These are phyloP conservation scores for Tolypeutes matacus DNA, from an alignment of 2,797 vertebrate genomes.

Conservation along the genomic window DNA sequence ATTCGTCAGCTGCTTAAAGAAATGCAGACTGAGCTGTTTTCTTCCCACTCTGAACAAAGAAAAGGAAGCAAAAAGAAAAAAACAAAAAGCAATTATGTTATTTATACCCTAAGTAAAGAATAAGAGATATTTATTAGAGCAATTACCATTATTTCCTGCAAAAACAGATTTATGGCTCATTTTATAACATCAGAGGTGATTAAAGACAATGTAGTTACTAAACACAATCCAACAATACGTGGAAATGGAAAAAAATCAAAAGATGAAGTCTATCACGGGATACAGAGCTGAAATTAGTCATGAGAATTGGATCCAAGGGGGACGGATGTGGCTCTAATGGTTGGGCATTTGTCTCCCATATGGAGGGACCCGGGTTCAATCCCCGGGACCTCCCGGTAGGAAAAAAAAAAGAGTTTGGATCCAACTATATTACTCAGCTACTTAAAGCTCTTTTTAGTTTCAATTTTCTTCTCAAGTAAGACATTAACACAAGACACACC, in stretches of 20 bases:
- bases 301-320: too few relatives aligned
- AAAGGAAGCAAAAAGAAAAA: constrained; percentile 8
- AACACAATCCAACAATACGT: constrained; percentile 34
- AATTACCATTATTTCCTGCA: constrained; percentile 48
- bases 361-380: too few relatives aligned
- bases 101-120: constrained; percentile 42
- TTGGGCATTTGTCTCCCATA: too few relatives aligned
- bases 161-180: constrained; percentile 48
- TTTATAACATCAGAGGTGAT: constrained; percentile 42
- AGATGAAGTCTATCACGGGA: constrained; percentile 26
- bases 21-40: background rate
- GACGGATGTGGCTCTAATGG: too few relatives aligned
- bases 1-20: constrained; percentile 19
- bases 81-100: background rate
- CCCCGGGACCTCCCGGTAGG: too few relatives aligned
- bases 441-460: constrained; percentile 46
- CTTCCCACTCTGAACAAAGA: constrained; percentile 23
- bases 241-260: background rate
- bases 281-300: constrained; percentile 18
- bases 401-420: too few relatives aligned
- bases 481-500: background rate
- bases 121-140: constrained; percentile 65
- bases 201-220: constrained; percentile 22
- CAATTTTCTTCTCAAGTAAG: constrained; percentile 56
- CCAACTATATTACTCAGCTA: background rate